Base-by-base conservation (phyloP, 2,113 vertebrate species). In the Ploceus nigricollis region DNA sequence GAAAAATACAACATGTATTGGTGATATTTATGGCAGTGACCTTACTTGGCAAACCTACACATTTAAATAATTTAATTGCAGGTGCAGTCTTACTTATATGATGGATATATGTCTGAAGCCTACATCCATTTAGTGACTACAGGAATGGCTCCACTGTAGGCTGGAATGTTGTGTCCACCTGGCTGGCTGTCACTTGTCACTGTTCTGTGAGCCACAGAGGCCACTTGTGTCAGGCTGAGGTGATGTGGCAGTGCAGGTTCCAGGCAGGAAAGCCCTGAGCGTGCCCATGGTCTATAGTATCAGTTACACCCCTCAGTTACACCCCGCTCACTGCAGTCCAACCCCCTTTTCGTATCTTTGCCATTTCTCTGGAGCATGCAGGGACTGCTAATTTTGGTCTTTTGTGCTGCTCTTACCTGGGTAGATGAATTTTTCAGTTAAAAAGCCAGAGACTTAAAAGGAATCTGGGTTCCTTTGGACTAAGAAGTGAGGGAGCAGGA, bases 201-300 rank as follows among this genome's bases (percentile, higher is more conserved):
- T 56, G 22, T 78, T 66, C 47, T 68, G 61, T 54, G 75, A 72
- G 61, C 56, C 39, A 12, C 12, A 30, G 68, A 75, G 70, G 50
- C 54, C 64, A 63, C 51, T 77, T 57, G 40, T 71, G 57, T 72
- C 70, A 64, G 60, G 21, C 31, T 3, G 21, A 71, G 70, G 70
- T 4, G 63, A 13, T 73, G 42, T 33, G 0, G 0, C n/a, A 68
- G 12, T 3, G 5, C 5, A 2, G 22, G 10, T 65, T 39, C 40
- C 17, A 9, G 48, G 12, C 54, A 64, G 25, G 72, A 73, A 50
- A 20, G 10, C 33, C 17, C 7, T 4, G 17, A 60, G n/a, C 44
- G 31, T 76, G 22, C 61, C 40, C 10, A 9, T 4, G 18, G 35
- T 48, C 17, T 28, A 6, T 1, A 19, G 8, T 23, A 30, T 15